Evolutionary conservation across 92 coral and sea anemone genomes (phyloP).

Genomic region (Paragorgia papillata): DNA sequence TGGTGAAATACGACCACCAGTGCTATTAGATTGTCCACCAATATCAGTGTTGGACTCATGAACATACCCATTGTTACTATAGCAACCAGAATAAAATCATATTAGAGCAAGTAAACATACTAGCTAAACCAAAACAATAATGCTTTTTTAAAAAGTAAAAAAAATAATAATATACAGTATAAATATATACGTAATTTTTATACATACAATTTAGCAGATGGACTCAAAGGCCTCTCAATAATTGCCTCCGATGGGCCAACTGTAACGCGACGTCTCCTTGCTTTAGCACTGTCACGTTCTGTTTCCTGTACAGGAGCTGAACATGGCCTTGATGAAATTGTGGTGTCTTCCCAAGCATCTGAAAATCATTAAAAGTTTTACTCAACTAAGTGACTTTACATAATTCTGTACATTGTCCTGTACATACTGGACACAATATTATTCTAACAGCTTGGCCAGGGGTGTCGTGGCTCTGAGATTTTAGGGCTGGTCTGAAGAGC

Average conservation of each 20-base stretch:
- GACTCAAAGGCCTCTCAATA: slow-evolving; percentile 8
- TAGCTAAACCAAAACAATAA: too few relatives aligned
- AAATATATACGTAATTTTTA: not conserved
- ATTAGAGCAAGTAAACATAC: not conserved
- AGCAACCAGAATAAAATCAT: not conserved
- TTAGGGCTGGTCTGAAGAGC: too few relatives aligned
- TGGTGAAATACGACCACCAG: slow-evolving; percentile 30
- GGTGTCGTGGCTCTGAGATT: too few relatives aligned
- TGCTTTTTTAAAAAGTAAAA: not conserved
- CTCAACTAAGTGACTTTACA: not conserved
- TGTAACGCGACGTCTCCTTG: slow-evolving; percentile 28
- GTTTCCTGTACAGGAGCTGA: slow-evolving; percentile 62
- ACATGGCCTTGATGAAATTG: slow-evolving; percentile 62
- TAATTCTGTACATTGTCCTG: too few relatives aligned
- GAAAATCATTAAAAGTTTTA: slow-evolving; percentile 53
- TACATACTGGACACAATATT: too few relatives aligned
- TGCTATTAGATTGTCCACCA: slow-evolving; percentile 14
- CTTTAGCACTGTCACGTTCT: slow-evolving; percentile 27
- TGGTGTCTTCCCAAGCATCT: slow-evolving; percentile 88
- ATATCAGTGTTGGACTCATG: slow-evolving; percentile 18
- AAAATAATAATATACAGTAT: not conserved
- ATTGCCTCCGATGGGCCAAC: slow-evolving; percentile 22
- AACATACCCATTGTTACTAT: slow-evolving; percentile 31
- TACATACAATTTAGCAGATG: slow-evolving; percentile 8
- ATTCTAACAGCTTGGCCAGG: too few relatives aligned